Evolutionary conservation across 1,140 invertebrate species (phyloP).

Genomic region (Drosophila fuyamai): DNA sequence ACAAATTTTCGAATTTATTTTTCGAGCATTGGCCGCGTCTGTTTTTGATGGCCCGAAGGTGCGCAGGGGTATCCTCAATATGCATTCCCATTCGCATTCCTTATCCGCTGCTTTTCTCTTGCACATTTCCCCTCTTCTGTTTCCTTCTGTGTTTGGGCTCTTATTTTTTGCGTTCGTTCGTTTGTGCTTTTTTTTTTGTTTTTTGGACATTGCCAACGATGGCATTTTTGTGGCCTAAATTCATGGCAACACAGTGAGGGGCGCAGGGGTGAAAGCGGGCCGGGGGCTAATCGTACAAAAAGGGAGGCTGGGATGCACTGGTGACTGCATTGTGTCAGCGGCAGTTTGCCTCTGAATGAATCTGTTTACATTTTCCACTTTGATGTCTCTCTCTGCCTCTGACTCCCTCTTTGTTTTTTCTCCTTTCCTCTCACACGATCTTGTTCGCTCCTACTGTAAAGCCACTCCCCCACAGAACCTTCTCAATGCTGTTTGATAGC

Average conservation of each 20-base stretch:
- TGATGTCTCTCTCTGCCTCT: constrained; percentile 34
- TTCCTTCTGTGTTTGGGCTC: constrained; percentile 32
- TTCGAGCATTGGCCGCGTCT: constrained; percentile 66
- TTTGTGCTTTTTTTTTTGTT: constrained; percentile 63
- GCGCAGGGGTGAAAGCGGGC: neutral
- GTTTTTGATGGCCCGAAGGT: constrained; percentile 14
- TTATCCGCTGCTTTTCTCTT: constrained; percentile 47
- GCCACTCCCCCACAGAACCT: constrained; percentile 10
- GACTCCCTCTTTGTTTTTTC: neutral
- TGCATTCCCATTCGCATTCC: constrained; percentile 70
- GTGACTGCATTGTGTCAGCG: constrained; percentile 73
- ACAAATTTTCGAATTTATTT: constrained; percentile 75
- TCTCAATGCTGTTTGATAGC: constrained; percentile 48
- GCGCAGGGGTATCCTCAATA: constrained; percentile 50
- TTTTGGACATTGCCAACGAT: constrained; percentile 77
- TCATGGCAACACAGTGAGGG: constrained; percentile 42
- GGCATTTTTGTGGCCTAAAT: constrained; percentile 81
- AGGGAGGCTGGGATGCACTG: neutral
- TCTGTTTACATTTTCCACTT: constrained; percentile 77
- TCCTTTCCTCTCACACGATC: neutral
- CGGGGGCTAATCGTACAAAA: neutral
- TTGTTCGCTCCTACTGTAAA: neutral
- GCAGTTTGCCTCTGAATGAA: constrained; percentile 75
- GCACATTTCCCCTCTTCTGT: constrained; percentile 17
- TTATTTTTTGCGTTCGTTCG: constrained; percentile 43